phyloP scores from a whole-genome alignment of 2,113 vertebrate species.

The Nanorana parkeri region DNA sequence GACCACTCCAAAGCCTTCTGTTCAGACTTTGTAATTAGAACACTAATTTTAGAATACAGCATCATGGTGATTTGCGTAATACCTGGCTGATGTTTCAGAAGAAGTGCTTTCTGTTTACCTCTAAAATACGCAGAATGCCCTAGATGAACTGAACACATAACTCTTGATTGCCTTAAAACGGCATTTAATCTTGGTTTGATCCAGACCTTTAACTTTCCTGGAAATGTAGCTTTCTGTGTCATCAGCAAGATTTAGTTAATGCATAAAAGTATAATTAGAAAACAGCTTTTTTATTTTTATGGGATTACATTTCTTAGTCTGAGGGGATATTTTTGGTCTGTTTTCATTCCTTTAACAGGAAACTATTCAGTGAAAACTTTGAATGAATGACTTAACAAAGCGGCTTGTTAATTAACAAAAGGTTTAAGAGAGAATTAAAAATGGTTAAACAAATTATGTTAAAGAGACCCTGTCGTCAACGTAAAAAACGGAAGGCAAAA shows the following conservation, averaged over 20 bases:
- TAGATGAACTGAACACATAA: conserved; percentile 11
- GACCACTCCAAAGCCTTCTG: not conserved
- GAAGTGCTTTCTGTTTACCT: not conserved
- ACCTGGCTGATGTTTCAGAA: conserved; percentile 19
- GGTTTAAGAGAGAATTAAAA: not conserved
- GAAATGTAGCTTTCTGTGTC: conserved; percentile 26
- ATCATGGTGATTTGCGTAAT: conserved; percentile 25
- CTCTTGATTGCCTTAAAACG: conserved; percentile 14
- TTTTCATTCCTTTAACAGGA: not conserved
- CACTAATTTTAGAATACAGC: conserved; percentile 9
- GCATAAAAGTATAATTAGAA: conserved; percentile 12
- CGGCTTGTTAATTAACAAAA: not conserved
- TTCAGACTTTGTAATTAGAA: conserved; percentile 14
- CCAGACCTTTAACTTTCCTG: conserved; percentile 28
- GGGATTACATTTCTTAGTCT: conserved; percentile 17
- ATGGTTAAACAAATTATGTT: too few relatives aligned
- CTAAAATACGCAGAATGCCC: not conserved
- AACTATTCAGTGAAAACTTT: not conserved
- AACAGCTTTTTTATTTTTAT: conserved; percentile 21
- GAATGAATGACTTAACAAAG: not conserved
- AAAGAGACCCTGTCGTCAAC: too few relatives aligned
- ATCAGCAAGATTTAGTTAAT: conserved; percentile 12
- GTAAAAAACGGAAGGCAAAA: too few relatives aligned
- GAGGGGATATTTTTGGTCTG: not conserved
- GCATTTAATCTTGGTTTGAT: conserved; percentile 28